phyloP scores from a whole-genome alignment of 2,888 invertebrate species.

The Asteroscopus sphinx region DNA sequence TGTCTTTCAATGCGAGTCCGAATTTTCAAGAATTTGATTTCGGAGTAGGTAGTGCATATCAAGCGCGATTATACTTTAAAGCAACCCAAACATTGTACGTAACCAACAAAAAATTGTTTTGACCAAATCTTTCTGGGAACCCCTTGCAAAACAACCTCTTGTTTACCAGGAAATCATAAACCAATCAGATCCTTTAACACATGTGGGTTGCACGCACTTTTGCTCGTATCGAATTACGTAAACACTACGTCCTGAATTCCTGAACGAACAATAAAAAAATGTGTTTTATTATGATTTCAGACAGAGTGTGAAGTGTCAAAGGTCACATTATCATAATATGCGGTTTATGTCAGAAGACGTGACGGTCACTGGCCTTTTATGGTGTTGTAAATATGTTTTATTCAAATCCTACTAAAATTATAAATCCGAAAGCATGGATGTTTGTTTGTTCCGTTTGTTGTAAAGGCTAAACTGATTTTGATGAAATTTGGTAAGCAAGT shows the following conservation, averaged over 20 bases:
- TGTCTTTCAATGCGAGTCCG: no score
- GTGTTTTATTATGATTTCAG: conserved; percentile 39
- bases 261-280: conserved; percentile 17
- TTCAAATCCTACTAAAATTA: no score
- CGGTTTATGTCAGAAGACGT: conserved; percentile 36
- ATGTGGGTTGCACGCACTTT: conserved; percentile 30
- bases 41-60: no score
- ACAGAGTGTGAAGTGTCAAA: conserved; percentile 18
- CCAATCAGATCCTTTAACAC: conserved; percentile 13
- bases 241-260: conserved; percentile 27
- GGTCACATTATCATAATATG: conserved; percentile 7
- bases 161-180: conserved; percentile 25
- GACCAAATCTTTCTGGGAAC: not conserved
- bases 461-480: no score
- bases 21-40: no score
- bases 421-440: no score
- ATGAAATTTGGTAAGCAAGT: no score
- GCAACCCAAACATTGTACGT: not conserved
- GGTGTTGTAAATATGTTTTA: not conserved
- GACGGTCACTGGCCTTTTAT: conserved; percentile 20
- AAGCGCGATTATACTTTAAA: no score
- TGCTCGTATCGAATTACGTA: conserved; percentile 15
- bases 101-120: not conserved
- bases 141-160: not conserved
- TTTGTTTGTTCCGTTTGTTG: no score